phyloP scores from a whole-genome alignment of 2,888 invertebrate genomes.

The Bembecia ichneumoniformis region DNA sequence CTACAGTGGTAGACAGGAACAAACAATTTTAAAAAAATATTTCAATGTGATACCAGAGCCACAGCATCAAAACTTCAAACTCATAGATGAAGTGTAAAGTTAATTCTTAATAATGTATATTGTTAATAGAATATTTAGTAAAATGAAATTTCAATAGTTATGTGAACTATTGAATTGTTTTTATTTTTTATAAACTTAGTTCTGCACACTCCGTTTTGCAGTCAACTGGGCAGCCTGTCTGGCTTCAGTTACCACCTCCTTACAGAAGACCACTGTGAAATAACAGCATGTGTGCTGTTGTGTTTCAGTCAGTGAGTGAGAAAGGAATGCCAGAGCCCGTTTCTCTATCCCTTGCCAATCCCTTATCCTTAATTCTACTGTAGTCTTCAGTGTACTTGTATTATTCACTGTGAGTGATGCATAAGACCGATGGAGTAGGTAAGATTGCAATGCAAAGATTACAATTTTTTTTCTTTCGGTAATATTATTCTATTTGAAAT shows the following conservation, averaged over 20 bases:
- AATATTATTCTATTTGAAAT: background rate
- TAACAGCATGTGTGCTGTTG: no score
- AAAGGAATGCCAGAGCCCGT: no score
- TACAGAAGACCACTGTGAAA: no score
- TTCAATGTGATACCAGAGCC: conserved; percentile 85
- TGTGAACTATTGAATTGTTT: background rate
- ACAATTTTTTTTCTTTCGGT: background rate
- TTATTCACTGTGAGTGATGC: no score
- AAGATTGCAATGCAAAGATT: background rate
- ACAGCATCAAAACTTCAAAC: conserved; percentile 83
- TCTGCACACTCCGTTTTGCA: no score
- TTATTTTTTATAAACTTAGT: conserved; percentile 1
- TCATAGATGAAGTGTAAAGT: conserved; percentile 78
- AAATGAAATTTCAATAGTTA: conserved; percentile 2
- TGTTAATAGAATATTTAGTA: conserved; percentile 1
- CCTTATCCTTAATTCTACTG: no score
- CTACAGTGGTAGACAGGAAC: conserved; percentile 75
- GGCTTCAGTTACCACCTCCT: no score
- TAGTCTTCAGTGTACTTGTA: no score
- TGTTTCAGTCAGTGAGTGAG: no score
- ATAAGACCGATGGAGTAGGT: no score
- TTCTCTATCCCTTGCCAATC: no score
- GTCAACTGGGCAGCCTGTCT: no score
- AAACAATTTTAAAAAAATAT: conserved; percentile 85
- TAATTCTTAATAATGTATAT: conserved; percentile 4